Evolutionary conservation across 1,140 invertebrate species (phyloP), one percentile per base, ranked within the genome.

Genomic region (Sesamia nonagrioides): DNA sequence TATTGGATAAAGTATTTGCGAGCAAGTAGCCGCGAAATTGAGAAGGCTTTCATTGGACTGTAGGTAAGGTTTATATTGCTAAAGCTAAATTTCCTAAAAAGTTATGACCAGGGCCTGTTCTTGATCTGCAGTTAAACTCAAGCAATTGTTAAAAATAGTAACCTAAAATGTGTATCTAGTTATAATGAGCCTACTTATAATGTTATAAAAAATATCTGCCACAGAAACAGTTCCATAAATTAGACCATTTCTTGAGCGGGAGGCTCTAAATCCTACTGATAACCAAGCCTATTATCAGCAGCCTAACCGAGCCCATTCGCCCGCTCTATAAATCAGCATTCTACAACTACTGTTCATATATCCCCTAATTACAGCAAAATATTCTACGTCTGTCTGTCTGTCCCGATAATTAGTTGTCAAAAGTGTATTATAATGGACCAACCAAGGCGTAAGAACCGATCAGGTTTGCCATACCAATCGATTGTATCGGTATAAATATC

Each of bases 381-480:
- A 74, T 21, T 33, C 71, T 6, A 21, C 35, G 54, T 27, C 54
- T 45, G 71, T 74, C 54, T 15, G 54, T 27, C 54, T 42, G 37
- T 60, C 54, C 35, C 9, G 35, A 60, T 74, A 74, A 74, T 58
- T 60, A 74, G 71, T 74, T 74, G 52, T 74, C 71, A 74, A 60
- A 42, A 74, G 17, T 45, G 52, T 74, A 48, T 21, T 33, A 48
- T 69, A 69, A 48, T 69, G 42, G 42, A 6, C 37, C 2, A n/a
- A 6, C 37, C 2, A n/a, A 27, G 66, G 11, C 13, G 42, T 48
- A 69, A 69, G 42, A 66, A 13, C 37, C 17, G 66, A 69, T 69
- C 18, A 40, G 40, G 7, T 37, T 6, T 18, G 5, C 13, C 21
- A 33, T 69, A 69, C 42, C 18, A 50, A 48, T 15, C 37, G 33